Evolutionary conservation across 2,113 vertebrate genomes (phyloP).

Genomic region (Desmodus rotundus): DNA sequence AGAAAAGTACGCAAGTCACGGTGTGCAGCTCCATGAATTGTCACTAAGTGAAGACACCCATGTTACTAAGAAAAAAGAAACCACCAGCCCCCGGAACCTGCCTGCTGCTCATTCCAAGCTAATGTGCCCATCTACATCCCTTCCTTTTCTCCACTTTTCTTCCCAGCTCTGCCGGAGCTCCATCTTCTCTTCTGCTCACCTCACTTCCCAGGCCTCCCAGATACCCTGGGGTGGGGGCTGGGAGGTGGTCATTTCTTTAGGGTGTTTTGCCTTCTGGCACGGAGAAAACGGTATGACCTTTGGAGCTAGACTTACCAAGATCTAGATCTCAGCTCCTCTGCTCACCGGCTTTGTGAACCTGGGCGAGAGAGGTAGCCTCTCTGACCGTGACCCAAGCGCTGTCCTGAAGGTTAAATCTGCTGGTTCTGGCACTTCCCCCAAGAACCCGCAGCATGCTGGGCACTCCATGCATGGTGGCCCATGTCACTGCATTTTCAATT

Average conservation of each 20-base stretch:
- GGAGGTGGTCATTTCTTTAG: neutral
- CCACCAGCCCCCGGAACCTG: neutral
- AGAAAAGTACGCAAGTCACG: neutral
- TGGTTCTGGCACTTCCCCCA: neutral
- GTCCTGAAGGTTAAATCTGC: neutral
- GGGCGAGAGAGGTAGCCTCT: neutral
- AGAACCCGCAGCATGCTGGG: fast-evolving
- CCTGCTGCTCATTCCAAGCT: too few species aligned
- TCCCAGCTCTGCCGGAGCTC: neutral
- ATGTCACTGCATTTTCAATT: neutral
- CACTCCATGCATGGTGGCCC: neutral
- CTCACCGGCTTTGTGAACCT: neutral
- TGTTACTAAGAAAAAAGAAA: neutral
- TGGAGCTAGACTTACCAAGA: neutral
- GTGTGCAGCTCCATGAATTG: neutral
- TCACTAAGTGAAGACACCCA: neutral
- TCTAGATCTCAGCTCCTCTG: neutral
- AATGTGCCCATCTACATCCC: neutral
- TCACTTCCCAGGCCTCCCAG: neutral
- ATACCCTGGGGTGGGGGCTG: fast-evolving
- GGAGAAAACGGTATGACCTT: neutral
- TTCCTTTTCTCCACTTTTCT: neutral
- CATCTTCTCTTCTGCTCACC: neutral
- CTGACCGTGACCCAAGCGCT: too few species aligned
- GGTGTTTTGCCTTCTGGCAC: neutral